Conservation (phyloP, 2,797 vertebrate species). For the Nyctibius grandis region DNA sequence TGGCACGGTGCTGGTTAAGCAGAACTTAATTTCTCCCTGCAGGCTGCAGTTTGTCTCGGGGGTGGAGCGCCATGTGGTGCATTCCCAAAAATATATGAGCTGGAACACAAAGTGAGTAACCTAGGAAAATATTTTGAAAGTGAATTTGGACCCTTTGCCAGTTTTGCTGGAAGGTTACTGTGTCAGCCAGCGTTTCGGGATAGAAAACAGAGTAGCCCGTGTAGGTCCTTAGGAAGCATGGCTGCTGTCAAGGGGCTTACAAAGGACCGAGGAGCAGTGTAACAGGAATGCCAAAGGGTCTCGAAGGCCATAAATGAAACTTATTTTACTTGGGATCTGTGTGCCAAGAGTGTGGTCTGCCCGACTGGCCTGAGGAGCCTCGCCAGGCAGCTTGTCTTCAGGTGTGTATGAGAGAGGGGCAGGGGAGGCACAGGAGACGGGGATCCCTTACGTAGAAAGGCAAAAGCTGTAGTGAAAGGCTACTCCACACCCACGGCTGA, state of each 20-base stretch:
- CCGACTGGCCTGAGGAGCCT: rapidly evolving
- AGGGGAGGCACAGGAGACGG: neutral
- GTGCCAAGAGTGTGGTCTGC: neutral
- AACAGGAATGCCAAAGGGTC: neutral
- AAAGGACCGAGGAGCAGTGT: neutral
- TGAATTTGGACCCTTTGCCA: neutral
- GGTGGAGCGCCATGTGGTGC: neutral
- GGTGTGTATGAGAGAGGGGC: rapidly evolving
- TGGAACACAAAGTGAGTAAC: neutral
- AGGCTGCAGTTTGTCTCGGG: neutral
- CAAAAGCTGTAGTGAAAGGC: neutral
- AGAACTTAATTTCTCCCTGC: neutral
- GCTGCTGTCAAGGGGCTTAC: neutral
- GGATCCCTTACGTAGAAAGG: neutral
- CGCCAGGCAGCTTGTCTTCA: neutral
- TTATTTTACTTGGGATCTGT: neutral
- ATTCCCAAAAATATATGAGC: neutral
- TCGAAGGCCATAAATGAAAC: neutral
- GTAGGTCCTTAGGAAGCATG: neutral
- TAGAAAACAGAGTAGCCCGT: neutral
- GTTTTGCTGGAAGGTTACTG: neutral
- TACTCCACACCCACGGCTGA: neutral
- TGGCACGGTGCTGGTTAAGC: neutral
- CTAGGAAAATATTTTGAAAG: neutral
- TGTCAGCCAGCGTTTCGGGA: neutral